Base-by-base conservation (phyloP, 1,140 invertebrate genomes). In the Drosophila dunni region DNA sequence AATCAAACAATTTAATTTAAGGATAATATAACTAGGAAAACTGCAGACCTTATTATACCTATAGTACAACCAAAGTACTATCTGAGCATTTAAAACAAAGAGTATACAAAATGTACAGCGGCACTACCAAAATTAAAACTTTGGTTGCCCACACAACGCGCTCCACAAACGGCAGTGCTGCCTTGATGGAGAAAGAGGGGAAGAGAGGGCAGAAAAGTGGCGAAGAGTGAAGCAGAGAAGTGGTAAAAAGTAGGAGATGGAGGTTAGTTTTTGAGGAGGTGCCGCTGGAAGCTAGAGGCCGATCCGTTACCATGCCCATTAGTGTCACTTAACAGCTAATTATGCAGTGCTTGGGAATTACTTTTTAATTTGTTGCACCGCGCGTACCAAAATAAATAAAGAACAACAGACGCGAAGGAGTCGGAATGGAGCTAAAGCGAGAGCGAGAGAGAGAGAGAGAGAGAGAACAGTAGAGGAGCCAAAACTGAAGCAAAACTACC, bases 281-380 rank as follows among this genome's bases (percentile, higher is more conserved):
- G 57, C 62, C 53, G 54, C 13, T 29, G 42, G 24, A 48, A 45
- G 40, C 63, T 58, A 38, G 17, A 57, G 63, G 54, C 63, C 56
- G 65, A 56, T 68, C 65, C 42, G 65, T 53, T 62, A 56, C 45
- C 61, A 53, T 40, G 54, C 42, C 82, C 83, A 86, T 86, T 86
- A 86, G 77, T 83, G 83, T 86, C 83, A 89, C 68, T 86, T 86
- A 89, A 63, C 83, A 86, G 83, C 83, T 86, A 86, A 86, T 86
- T 86, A 86, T 86, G 83, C 84, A 89, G 79, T 69, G 84, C 77
- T 70, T 60, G 62, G 60, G 84, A 89, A 86, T 83, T 86, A 86
- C 83, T 86, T 89, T 86, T 89, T 86, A 86, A 89, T 86, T 86
- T 86, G 83, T 89, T 86, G 76, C 83, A 62, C 72, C 70, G 72